Conservation (phyloP, 2,888 invertebrate genomes). For the Cantharis nigra region DNA sequence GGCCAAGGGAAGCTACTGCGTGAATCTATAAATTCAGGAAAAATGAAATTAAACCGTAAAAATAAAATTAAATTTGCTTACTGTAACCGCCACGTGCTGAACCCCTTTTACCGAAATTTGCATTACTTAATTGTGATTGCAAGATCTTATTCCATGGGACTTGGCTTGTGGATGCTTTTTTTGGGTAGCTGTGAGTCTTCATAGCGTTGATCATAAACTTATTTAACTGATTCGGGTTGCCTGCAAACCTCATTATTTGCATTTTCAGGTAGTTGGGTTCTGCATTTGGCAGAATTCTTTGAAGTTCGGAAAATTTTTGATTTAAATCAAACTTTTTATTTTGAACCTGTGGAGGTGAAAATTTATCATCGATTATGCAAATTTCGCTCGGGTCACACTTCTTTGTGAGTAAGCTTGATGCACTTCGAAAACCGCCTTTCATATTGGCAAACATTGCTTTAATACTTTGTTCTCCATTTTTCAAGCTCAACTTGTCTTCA, state of each 20-base stretch:
- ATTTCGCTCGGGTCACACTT: too few species aligned
- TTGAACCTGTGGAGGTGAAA: neutral
- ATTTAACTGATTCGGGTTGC: neutral
- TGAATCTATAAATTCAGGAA: neutral
- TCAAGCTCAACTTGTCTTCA: too few species aligned
- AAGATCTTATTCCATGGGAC: neutral
- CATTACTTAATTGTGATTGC: neutral
- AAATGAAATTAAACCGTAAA: neutral
- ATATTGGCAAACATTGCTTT: too few species aligned
- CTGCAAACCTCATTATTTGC: neutral
- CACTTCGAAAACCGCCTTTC: too few species aligned
- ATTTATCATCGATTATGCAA: neutral
- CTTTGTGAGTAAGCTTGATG: too few species aligned
- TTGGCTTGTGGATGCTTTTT: neutral
- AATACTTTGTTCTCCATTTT: too few species aligned
- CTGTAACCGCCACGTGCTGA: neutral
- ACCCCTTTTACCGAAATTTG: neutral
- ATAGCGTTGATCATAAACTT: neutral
- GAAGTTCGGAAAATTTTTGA: neutral
- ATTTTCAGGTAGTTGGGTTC: neutral
- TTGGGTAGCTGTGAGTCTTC: neutral
- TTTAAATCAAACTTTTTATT: neutral
- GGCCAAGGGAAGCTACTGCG: too few species aligned
- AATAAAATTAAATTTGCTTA: neutral
- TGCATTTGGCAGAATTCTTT: neutral